These are phyloP conservation scores for Sisor rabdophorus DNA, from an alignment of 2,113 vertebrate species.

Conservation along the genomic window DNA sequence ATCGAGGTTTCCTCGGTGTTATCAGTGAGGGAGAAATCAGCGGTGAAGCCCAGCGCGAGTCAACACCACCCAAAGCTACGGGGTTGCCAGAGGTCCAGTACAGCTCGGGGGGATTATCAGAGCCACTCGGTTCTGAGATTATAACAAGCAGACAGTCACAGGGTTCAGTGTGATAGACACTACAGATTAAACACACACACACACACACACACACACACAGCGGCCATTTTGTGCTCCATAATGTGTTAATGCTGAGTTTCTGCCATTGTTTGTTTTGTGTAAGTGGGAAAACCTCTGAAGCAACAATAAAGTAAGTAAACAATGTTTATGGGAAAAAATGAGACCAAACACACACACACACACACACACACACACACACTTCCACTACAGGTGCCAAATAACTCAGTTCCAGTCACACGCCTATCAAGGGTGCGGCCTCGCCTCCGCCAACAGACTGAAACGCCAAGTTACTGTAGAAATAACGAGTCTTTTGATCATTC, in stretches of 20 bases:
- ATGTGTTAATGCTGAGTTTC: constrained; percentile 8
- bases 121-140: constrained; percentile 16
- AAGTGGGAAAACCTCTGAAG: not conserved
- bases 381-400: no score
- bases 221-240: constrained; percentile 37
- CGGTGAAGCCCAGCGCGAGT: not conserved
- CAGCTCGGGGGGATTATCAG: not conserved
- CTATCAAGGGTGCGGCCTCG: no score
- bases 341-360: no score
- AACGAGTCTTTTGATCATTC: no score
- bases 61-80: not conserved
- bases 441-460: no score
- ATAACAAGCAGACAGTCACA: constrained; percentile 13
- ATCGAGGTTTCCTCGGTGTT: not conserved
- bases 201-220: not conserved
- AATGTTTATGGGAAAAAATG: not conserved
- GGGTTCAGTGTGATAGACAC: constrained; percentile 11
- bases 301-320: not conserved
- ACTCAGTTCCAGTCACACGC: no score
- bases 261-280: not conserved
- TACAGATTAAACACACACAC: constrained; percentile 17
- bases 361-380: no score
- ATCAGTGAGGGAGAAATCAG: not conserved
- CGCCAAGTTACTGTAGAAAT: no score
- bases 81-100: not conserved